A percentile compares a stretch with the other conserved stretches of the same genome.
Evolutionary conservation across 2,113 vertebrate species (phyloP).

Genomic region (Pseudonaja textilis): DNA sequence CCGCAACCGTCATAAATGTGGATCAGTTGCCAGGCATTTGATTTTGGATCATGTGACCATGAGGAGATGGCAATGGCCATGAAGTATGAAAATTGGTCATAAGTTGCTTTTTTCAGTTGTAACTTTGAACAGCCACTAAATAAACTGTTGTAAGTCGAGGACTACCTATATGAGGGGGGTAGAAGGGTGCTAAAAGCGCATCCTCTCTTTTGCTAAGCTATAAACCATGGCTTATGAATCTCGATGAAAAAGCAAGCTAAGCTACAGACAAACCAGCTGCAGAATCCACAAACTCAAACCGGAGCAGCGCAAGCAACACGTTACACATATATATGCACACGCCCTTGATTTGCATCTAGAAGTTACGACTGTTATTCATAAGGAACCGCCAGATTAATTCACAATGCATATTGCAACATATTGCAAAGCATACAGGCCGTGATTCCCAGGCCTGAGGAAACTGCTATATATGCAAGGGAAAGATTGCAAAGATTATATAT

Average conservation of each 20-base stretch:
- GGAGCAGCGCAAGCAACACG: accelerated
- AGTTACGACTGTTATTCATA: neutral
- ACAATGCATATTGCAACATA: neutral
- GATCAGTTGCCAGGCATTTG: too few species aligned
- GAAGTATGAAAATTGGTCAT: too few species aligned
- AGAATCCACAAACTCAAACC: neutral
- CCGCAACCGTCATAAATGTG: too few species aligned
- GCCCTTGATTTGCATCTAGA: neutral
- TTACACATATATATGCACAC: neutral
- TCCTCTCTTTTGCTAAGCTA: too few species aligned
- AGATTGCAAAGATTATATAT: neutral
- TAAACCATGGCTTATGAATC: neutral
- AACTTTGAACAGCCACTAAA: too few species aligned
- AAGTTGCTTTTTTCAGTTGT: too few species aligned
- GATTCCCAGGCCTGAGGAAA: neutral
- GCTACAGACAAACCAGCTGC: neutral
- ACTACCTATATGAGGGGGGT: too few species aligned
- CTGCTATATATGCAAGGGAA: neutral
- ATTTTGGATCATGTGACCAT: too few species aligned
- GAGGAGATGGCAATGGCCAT: too few species aligned
- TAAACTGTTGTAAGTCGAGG: too few species aligned
- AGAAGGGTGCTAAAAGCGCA: too few species aligned
- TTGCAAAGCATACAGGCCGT: neutral
- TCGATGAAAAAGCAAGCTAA: neutral
- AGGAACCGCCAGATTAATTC: neutral